These are phyloP conservation scores for Sphinx pinastri DNA, from an alignment of 2,888 invertebrate species.

Conservation along the genomic window DNA sequence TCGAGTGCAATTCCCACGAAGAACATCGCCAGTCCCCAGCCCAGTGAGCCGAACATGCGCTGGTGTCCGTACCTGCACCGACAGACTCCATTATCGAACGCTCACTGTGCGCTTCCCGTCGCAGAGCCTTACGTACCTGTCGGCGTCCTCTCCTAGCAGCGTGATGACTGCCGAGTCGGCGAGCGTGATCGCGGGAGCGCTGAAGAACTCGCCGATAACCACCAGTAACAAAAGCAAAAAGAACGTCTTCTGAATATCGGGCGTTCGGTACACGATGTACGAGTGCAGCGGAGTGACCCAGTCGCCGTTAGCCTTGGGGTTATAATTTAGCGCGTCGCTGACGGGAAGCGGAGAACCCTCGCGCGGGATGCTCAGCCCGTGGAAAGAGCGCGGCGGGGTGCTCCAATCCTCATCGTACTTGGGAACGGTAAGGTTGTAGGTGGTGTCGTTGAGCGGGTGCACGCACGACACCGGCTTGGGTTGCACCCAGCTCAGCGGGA, in stretches of 20 bases:
- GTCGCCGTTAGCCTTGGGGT: slow-evolving; percentile 86
- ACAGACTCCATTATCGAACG: neutral
- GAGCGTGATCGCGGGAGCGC: slow-evolving; percentile 96
- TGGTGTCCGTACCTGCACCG: slow-evolving; percentile 93
- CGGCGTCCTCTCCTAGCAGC: slow-evolving; percentile 93
- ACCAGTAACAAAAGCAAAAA: slow-evolving; percentile 96
- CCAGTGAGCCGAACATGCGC: slow-evolving; percentile 98
- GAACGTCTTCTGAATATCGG: slow-evolving; percentile 97
- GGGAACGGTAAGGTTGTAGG: slow-evolving; percentile 86
- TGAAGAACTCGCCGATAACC: slow-evolving; percentile 98
- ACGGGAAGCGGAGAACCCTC: slow-evolving; percentile 89
- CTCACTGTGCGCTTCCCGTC: too few relatives aligned
- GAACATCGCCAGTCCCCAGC: slow-evolving; percentile 99
- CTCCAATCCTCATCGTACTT: slow-evolving; percentile 72
- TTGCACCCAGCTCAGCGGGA: slow-evolving; percentile 97
- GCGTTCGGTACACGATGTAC: slow-evolving; percentile 94
- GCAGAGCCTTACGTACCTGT: slow-evolving; percentile 72
- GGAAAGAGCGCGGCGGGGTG: slow-evolving; percentile 52
- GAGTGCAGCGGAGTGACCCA: slow-evolving; percentile 97
- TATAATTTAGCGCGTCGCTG: slow-evolving; percentile 89
- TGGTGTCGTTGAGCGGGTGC: slow-evolving; percentile 79
- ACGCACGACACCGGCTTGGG: slow-evolving; percentile 97
- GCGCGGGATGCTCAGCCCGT: slow-evolving; percentile 56
- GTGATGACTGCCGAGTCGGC: slow-evolving; percentile 97
- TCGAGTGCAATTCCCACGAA: slow-evolving; percentile 98